Evolutionary conservation across 2,797 vertebrate species (phyloP).

Genomic region (Rhincodon typus): DNA sequence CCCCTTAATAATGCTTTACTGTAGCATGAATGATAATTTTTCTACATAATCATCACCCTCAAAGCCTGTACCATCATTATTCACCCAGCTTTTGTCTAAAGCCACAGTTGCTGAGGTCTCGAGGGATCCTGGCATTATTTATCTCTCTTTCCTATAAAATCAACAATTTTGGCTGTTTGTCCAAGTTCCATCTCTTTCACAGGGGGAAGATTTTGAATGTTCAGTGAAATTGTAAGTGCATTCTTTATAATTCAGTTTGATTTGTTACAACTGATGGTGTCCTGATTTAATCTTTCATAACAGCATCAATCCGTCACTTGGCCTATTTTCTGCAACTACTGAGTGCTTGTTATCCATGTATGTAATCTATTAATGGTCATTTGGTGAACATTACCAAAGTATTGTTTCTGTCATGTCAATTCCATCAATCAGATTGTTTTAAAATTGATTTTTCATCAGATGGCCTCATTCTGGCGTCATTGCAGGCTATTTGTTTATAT

Average conservation of each 20-base stretch:
- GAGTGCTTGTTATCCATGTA: not conserved
- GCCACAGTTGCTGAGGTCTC: not conserved
- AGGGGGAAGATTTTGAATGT: not conserved
- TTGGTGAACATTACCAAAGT: not conserved
- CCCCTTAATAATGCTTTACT: not conserved
- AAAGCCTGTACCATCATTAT: slow-evolving; percentile 45
- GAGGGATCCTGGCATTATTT: not conserved
- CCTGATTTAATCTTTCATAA: not conserved
- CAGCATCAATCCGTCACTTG: not conserved
- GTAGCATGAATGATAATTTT: slow-evolving; percentile 39
- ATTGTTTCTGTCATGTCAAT: not conserved
- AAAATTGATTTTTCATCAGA: not conserved
- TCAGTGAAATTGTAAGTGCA: not conserved
- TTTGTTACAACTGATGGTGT: not conserved
- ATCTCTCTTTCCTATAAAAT: not conserved
- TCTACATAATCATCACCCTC: slow-evolving; percentile 44
- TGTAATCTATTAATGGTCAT: not conserved
- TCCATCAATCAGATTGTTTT: not conserved
- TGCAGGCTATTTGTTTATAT: not conserved
- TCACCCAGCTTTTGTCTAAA: not conserved
- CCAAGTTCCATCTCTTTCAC: not conserved
- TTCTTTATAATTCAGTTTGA: not conserved
- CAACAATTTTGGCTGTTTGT: not conserved
- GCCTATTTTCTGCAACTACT: not conserved
- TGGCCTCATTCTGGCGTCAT: not conserved